Evolutionary conservation across 1,140 invertebrate genomes (phyloP).

Genomic region (Rhagoletis pomonella): DNA sequence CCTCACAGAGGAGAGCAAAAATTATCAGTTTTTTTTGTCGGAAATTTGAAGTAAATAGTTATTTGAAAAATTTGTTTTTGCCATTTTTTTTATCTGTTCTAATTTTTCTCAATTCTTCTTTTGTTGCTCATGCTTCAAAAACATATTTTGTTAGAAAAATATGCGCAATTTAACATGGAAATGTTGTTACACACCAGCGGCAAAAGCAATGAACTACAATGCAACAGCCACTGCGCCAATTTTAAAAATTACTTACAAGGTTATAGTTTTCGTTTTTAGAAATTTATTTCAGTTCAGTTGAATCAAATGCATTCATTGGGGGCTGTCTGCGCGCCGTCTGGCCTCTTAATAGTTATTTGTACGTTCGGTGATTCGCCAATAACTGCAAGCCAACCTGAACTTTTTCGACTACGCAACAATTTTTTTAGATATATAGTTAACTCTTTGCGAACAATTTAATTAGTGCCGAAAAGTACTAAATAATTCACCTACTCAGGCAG

Average conservation of each 20-base stretch:
- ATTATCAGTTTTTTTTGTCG: too few relatives aligned
- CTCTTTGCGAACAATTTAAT: too few relatives aligned
- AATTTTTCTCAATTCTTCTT: neutral
- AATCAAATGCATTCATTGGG: constrained; percentile 25
- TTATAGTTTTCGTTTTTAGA: neutral
- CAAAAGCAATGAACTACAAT: neutral
- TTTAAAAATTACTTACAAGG: neutral
- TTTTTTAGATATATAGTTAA: too few relatives aligned
- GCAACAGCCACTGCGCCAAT: neutral
- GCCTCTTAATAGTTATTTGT: neutral
- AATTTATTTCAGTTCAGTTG: constrained; percentile 22
- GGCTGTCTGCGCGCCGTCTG: constrained; percentile 34
- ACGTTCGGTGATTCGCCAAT: neutral
- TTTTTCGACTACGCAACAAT: too few relatives aligned
- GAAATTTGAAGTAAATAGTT: too few relatives aligned
- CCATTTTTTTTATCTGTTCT: too few relatives aligned
- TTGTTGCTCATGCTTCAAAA: neutral
- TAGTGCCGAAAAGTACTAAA: too few relatives aligned
- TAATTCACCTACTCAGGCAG: too few relatives aligned
- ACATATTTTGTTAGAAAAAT: constrained; percentile 10
- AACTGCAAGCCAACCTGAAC: neutral
- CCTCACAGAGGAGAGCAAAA: too few relatives aligned
- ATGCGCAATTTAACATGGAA: constrained; percentile 3
- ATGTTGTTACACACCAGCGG: neutral
- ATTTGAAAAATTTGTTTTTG: too few relatives aligned